These are phyloP conservation scores for Tetraodon nigroviridis DNA, from an alignment of 2,113 vertebrate genomes.

Conservation along the genomic window DNA sequence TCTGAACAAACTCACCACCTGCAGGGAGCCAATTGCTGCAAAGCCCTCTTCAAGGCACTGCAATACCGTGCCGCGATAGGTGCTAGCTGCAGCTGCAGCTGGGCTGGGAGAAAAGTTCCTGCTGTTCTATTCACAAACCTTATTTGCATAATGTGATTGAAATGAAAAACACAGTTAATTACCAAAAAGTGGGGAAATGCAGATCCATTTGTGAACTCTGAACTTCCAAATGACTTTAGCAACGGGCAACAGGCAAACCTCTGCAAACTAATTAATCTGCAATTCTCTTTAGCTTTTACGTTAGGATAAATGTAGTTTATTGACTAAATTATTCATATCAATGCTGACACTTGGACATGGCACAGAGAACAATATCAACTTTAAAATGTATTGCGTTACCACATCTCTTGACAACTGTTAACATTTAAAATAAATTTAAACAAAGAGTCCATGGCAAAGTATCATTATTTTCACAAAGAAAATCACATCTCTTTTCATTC, in stretches of 20 bases:
- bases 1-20: conserved; percentile 15
- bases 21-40: neutral
- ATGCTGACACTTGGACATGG: no score
- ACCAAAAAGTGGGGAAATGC: neutral
- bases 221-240: conserved; percentile 8
- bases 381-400: no score
- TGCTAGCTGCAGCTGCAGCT: conserved; percentile 24
- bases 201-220: conserved; percentile 8
- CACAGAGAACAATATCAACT: no score
- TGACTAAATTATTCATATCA: conserved; percentile 8
- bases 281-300: no score
- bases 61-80: conserved; percentile 10
- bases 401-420: no score
- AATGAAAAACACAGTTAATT: conserved; percentile 22
- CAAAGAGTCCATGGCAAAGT: no score
- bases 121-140: conserved; percentile 14
- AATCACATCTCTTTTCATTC: no score
- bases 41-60: neutral
- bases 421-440: no score
- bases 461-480: no score
- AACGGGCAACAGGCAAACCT: conserved; percentile 8
- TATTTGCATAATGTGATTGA: conserved; percentile 27
- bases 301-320: conserved; percentile 2
- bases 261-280: neutral
- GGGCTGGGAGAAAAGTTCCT: conserved; percentile 12